Evolutionary conservation across 2,797 vertebrate species (phyloP), one percentile per base, ranked within the genome.

Genomic region (Leuciscus waleckii): DNA sequence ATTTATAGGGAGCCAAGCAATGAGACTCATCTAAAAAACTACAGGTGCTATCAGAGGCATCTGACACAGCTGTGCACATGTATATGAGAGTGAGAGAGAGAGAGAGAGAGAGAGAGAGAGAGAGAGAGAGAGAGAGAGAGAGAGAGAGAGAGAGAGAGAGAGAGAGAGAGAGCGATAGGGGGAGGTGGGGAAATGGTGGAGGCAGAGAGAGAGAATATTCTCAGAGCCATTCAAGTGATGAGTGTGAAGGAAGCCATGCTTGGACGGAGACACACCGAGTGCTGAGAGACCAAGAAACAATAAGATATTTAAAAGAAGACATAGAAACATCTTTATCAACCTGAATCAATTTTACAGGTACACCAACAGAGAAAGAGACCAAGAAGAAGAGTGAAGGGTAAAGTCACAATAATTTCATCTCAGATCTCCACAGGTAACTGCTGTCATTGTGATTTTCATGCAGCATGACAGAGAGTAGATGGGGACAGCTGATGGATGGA

Each of bases 11-110:
- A 61, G 37, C 83, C 84, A n/a, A 86, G 87, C 65, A 87, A 79
- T 89, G 88, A 41, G 87, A 92, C 89, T 56, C 61, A 82, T 83
- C 81, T 65, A 83, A 49, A 82, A 23, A 77, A 87, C 77, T 84
- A 91, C 77, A 61, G 4, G 51, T 87, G 76, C 79, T 71, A 65
- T 76, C n/a, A 83, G 65, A 87, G 23, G 58, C 58, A 70, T 81
- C 86, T 80, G 69, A 86, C 82, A 76, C 26, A 54, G 26, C 49
- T 61, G 79, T 81, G 82, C 23, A 35, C 35, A 49, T 29, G 46
- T 32, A 43, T 9, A 43, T 56, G 7, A 14, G 26, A 9, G 23
- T 32, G 43, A 19, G 19, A 21, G 51, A 69, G 79, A 43, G 35
- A 56, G 32, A 54, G 32, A n/a, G 69, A 75, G 56, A 9, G 32